A percentile compares a stretch with the other conserved stretches of the same genome.
phyloP scores from a whole-genome alignment of 2,113 vertebrate species.

The Phalacrocorax brasilianus region DNA sequence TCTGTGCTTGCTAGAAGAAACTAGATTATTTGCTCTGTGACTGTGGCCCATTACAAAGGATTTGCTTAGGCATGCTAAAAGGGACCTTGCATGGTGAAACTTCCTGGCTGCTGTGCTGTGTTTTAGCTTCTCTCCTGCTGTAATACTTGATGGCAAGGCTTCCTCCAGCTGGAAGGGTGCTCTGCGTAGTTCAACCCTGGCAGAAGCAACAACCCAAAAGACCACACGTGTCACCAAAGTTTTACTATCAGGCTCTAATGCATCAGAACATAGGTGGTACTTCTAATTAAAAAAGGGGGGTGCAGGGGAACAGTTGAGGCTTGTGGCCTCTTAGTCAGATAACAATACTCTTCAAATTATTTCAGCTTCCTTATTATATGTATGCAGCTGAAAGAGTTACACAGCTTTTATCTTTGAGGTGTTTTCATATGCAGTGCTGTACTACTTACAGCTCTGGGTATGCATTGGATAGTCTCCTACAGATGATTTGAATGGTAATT shows the following conservation, averaged over 20 bases:
- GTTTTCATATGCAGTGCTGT: neutral
- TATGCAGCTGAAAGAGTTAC: neutral
- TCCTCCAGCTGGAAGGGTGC: neutral
- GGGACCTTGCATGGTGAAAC: neutral
- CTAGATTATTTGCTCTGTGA: neutral
- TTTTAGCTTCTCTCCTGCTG: neutral
- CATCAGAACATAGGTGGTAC: neutral
- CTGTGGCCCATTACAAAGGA: neutral
- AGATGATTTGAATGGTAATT: neutral
- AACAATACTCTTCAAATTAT: neutral
- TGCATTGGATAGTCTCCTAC: neutral
- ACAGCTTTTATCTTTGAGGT: neutral
- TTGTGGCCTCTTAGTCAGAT: neutral
- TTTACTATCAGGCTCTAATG: neutral
- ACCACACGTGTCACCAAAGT: neutral
- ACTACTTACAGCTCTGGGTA: neutral
- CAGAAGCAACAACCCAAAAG: neutral
- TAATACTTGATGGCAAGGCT: neutral
- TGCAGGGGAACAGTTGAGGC: neutral
- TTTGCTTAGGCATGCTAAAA: neutral
- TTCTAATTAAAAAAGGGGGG: neutral
- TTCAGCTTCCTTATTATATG: neutral
- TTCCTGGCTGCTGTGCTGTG: neutral
- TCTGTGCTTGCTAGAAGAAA: neutral
- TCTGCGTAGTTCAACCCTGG: neutral